Evolutionary conservation across 2,797 vertebrate species (phyloP).

Genomic region (Melanotaenia boesemani): DNA sequence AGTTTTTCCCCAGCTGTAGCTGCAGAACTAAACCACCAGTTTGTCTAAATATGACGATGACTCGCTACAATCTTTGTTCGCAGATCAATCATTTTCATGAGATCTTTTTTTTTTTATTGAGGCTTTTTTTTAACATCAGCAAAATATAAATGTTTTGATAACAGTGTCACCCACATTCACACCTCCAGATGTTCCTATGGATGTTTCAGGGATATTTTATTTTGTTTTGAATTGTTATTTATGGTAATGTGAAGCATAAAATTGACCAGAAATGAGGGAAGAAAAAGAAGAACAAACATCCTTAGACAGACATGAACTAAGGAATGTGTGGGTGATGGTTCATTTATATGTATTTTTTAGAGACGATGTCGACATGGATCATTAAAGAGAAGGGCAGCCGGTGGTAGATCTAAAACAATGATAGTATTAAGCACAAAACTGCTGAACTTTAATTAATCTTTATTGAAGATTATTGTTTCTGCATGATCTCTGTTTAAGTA

Average conservation of each 20-base stretch:
- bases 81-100: not conserved
- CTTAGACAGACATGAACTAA: not conserved
- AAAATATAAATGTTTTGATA: no score
- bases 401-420: not conserved
- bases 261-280: not conserved
- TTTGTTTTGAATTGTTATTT: not conserved
- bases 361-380: not conserved
- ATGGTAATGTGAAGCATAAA: not conserved
- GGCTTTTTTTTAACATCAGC: no score
- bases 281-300: not conserved
- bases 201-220: not conserved
- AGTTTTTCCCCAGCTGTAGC: not conserved
- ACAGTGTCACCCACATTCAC: not conserved
- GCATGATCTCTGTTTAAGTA: not conserved
- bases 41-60: not conserved
- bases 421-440: slow-evolving; percentile 4
- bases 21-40: not conserved
- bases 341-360: slow-evolving; percentile 14
- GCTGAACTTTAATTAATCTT: not conserved
- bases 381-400: not conserved
- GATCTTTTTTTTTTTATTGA: not conserved
- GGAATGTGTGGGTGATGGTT: not conserved
- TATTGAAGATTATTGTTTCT: slow-evolving; percentile 1
- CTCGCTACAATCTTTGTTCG: not conserved
- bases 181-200: not conserved